These are phyloP conservation scores for Aepyceros melampus DNA, from an alignment of 2,113 vertebrate species.

Conservation along the genomic window DNA sequence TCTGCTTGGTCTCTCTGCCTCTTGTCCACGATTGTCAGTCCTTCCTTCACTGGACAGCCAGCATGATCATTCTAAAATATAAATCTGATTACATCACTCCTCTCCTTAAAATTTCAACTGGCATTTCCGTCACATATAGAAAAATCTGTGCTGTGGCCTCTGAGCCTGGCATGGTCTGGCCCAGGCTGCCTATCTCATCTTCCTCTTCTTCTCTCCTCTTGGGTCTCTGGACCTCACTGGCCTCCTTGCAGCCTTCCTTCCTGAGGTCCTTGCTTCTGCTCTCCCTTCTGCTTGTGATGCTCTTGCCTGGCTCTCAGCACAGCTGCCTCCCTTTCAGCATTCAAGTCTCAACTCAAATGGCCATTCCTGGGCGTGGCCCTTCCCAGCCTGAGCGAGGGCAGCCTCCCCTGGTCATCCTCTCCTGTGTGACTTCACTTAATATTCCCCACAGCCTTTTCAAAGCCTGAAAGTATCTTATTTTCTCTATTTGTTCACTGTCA, in stretches of 20 bases:
- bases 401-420: neutral
- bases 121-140: neutral
- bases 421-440: too few species aligned
- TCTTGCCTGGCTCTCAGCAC: too few species aligned
- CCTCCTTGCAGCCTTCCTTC: neutral
- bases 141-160: neutral
- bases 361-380: neutral
- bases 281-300: too few species aligned
- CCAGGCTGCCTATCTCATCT: neutral
- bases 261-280: too few species aligned
- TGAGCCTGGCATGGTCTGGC: neutral
- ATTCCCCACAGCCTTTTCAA: neutral
- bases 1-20: neutral
- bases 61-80: neutral
- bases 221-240: neutral
- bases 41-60: neutral
- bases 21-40: neutral
- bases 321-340: neutral
- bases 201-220: neutral
- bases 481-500: neutral
- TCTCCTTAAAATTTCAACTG: conserved; percentile 59
- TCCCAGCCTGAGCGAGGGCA: fast-evolving
- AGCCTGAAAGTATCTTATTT: neutral
- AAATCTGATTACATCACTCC: neutral
- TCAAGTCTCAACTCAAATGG: neutral